phyloP scores from a whole-genome alignment of 2,888 invertebrate species.

The Epicampocera succincta region DNA sequence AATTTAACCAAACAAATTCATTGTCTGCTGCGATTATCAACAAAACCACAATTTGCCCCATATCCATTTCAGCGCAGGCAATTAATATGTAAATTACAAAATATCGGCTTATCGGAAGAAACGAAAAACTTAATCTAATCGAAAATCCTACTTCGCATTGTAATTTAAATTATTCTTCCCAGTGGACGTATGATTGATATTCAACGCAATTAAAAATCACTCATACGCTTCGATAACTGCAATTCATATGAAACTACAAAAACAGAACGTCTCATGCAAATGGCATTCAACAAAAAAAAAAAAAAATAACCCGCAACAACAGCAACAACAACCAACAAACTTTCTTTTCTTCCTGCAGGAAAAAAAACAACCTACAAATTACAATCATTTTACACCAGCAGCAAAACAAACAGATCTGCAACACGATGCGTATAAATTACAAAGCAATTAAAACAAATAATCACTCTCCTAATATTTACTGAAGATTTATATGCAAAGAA shows the following conservation, averaged over 20 bases:
- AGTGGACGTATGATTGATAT: conserved; percentile 20
- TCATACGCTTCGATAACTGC: conserved; percentile 41
- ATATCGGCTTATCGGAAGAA: not conserved
- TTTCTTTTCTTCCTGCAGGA: not conserved
- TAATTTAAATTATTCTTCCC: not conserved
- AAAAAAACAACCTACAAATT: not conserved
- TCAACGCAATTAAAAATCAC: conserved; percentile 34
- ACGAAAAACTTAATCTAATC: not conserved
- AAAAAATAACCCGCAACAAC: too few relatives aligned
- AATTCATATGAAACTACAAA: conserved; percentile 12
- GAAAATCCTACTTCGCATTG: not conserved
- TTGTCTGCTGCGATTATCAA: not conserved
- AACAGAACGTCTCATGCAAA: not conserved
- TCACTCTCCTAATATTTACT: conserved; percentile 19
- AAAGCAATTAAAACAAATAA: conserved; percentile 46
- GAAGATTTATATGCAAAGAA: conserved; percentile 41
- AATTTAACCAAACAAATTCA: too few relatives aligned
- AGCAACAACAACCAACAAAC: too few relatives aligned
- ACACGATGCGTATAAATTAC: conserved; percentile 35
- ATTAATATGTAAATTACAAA: conserved; percentile 9
- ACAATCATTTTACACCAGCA: not conserved
- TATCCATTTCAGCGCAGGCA: not conserved
- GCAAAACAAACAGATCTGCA: conserved; percentile 1
- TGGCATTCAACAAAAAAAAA: not conserved
- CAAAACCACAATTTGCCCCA: not conserved